Conservation (phyloP, 2,888 invertebrate genomes). For the Craniophora ligustri region DNA sequence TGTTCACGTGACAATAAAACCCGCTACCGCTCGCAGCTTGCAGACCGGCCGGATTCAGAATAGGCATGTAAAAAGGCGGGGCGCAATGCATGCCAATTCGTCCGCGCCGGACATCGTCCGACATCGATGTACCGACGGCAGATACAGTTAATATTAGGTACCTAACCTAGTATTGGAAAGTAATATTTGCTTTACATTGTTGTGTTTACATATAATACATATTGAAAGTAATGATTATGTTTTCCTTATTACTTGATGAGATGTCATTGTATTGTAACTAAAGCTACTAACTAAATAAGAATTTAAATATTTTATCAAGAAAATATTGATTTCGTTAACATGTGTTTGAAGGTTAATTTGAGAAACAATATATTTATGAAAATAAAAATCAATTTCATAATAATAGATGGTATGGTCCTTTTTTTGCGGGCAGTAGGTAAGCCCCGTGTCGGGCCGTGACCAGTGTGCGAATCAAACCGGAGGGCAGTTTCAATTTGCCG, state of each 20-base stretch:
- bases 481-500: slow-evolving; percentile 80
- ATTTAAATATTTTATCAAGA: too few relatives aligned
- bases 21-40: slow-evolving; percentile 53
- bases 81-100: slow-evolving; percentile 86
- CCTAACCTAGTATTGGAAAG: neutral
- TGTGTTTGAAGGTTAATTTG: too few relatives aligned
- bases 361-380: too few relatives aligned
- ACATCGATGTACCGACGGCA: slow-evolving; percentile 68
- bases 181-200: too few relatives aligned
- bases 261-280: too few relatives aligned
- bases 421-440: slow-evolving; percentile 68
- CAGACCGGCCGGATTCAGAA: slow-evolving; percentile 61
- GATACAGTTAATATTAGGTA: slow-evolving; percentile 14
- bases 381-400: too few relatives aligned
- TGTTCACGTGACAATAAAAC: too few relatives aligned
- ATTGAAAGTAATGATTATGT: too few relatives aligned
- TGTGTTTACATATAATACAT: neutral
- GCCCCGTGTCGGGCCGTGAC: slow-evolving; percentile 66
- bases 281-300: too few relatives aligned
- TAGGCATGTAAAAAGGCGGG: slow-evolving; percentile 82
- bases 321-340: too few relatives aligned
- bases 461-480: slow-evolving; percentile 75
- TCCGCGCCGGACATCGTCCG: slow-evolving; percentile 71
- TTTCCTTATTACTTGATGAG: too few relatives aligned
- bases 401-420: too few relatives aligned